These are phyloP conservation scores for Macropis europaea DNA, from an alignment of 2,888 invertebrate genomes.

Conservation along the genomic window DNA sequence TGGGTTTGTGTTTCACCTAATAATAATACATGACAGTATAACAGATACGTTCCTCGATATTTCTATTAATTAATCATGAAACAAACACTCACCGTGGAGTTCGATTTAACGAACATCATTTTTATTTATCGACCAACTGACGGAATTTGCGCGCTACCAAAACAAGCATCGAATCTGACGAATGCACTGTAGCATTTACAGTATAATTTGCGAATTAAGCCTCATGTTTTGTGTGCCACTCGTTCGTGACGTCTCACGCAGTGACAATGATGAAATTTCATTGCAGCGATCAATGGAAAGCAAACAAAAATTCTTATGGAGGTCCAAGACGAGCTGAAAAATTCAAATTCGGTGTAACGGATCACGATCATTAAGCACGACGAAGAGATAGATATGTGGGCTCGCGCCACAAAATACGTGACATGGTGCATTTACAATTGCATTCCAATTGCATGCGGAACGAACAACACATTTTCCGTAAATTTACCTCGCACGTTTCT, in stretches of 20 bases:
- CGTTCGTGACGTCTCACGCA: too few species aligned
- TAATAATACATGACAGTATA: background rate
- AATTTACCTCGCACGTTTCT: background rate
- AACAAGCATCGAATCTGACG: too few species aligned
- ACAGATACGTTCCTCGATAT: background rate
- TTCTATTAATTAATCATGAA: background rate
- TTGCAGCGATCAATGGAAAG: too few species aligned
- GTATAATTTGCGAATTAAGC: too few species aligned
- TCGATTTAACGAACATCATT: background rate
- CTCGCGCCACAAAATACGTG: background rate
- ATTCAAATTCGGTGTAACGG: slow-evolving; percentile 28
- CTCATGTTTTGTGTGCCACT: too few species aligned
- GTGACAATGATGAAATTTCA: too few species aligned
- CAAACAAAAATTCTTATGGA: background rate
- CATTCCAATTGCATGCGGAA: background rate
- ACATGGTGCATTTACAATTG: slow-evolving; percentile 21
- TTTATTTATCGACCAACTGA: background rate
- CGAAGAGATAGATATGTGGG: background rate
- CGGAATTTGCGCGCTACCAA: background rate
- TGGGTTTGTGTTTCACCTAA: slow-evolving; percentile 16
- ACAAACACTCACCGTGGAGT: slow-evolving; percentile 1
- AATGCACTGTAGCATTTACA: background rate
- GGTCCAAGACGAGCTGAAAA: background rate
- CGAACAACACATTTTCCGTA: slow-evolving; percentile 4
- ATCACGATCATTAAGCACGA: slow-evolving; percentile 13